A percentile compares a stretch with the other conserved stretches of the same genome.
Evolutionary conservation across 2,888 invertebrate species (phyloP).

Genomic region (Dolomedes plantarius): DNA sequence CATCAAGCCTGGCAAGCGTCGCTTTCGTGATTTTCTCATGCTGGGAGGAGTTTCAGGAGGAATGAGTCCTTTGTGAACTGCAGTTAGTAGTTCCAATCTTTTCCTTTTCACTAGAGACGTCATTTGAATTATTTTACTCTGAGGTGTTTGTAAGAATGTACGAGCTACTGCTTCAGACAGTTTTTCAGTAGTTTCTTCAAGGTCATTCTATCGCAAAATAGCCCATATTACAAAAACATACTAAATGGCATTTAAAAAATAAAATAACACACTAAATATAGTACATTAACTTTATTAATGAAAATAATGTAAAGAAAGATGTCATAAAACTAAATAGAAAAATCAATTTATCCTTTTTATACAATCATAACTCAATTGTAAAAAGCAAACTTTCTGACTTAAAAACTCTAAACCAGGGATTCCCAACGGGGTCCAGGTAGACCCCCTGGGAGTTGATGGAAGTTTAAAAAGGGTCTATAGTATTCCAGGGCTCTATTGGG

Average conservation of each 20-base stretch:
- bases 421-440: no score
- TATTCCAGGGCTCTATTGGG: no score
- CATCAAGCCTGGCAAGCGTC: constrained; percentile 77
- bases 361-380: no score
- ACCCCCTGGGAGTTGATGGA: no score
- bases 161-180: constrained; percentile 83
- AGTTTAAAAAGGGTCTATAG: no score
- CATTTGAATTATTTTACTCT: constrained; percentile 81
- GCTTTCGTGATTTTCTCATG: constrained; percentile 79
- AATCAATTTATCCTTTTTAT: no score
- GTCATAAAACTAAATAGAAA: no score
- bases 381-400: no score
- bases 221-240: neutral
- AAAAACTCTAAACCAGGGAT: no score
- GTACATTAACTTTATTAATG: neutral
- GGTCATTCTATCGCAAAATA: constrained; percentile 80
- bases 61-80: constrained; percentile 80
- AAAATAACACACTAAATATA: neutral
- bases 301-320: neutral
- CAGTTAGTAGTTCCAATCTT: constrained; percentile 82
- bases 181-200: constrained; percentile 83
- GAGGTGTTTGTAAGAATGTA: constrained; percentile 82
- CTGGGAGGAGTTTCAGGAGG: constrained; percentile 82
- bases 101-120: constrained; percentile 81
- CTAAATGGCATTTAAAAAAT: neutral